phyloP scores from a whole-genome alignment of 2,888 invertebrate genomes.

The Philonicus albiceps region DNA sequence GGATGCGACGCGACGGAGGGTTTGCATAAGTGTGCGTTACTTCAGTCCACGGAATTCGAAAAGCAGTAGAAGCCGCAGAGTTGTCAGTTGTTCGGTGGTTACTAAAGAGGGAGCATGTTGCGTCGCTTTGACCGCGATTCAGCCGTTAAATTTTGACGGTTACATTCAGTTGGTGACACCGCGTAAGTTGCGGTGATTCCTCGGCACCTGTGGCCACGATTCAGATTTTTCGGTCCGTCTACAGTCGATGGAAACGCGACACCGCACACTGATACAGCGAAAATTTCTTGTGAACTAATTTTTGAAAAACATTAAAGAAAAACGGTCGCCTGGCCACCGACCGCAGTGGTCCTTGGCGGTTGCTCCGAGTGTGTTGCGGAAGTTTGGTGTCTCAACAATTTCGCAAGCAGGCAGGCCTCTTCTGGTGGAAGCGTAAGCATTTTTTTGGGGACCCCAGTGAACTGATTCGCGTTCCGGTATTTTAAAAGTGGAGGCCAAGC shows the following conservation, averaged over 20 bases:
- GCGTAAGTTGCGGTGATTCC: not conserved
- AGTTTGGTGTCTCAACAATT: not conserved
- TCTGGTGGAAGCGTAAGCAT: slow-evolving; percentile 7
- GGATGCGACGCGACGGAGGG: not conserved
- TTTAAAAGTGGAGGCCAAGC: slow-evolving; percentile 25
- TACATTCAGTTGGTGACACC: not conserved
- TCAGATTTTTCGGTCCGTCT: not conserved
- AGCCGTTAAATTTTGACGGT: slow-evolving; percentile 23
- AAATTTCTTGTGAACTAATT: not conserved
- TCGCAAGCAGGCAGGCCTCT: not conserved
- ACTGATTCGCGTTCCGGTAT: not conserved
- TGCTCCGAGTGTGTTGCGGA: not conserved
- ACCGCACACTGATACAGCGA: not conserved
- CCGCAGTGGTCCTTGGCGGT: not conserved
- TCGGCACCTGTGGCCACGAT: not conserved
- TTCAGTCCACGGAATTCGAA: slow-evolving; percentile 11
- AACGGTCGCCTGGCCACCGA: not conserved
- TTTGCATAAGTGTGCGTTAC: not conserved
- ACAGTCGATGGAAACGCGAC: not conserved
- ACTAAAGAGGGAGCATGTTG: not conserved
- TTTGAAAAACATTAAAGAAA: not conserved
- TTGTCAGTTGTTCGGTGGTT: slow-evolving; percentile 37
- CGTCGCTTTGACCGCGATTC: not conserved
- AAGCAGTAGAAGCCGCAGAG: slow-evolving; percentile 1
- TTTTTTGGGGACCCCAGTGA: not conserved